Base-by-base conservation (phyloP, 1,140 invertebrate genomes). In the Leptopilina clavipes region DNA sequence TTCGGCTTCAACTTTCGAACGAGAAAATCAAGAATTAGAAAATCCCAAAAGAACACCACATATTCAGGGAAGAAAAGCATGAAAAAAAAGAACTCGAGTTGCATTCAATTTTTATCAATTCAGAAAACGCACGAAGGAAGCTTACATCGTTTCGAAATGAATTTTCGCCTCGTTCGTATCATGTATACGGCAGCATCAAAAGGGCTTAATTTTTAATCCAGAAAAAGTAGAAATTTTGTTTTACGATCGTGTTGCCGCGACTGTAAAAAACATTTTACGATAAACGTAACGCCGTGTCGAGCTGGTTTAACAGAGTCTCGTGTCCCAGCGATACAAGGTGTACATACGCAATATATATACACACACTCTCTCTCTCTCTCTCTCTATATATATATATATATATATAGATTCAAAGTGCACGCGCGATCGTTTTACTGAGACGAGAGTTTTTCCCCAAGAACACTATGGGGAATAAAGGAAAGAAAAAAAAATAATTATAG, bases 241-340 rank as follows among this genome's bases (percentile, higher is more conserved):
- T 71, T 76, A 45, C 48, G n/a, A 43, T 37, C 25, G 59, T 71
- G 72, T 8, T 70, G 71, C 73, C 75, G 59, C 43, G 75, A 76
- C 75, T 80, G 80, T 79, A 79, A 81, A 81, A 71, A 43, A 52
- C 56, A 44, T 78, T 81, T 81, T 79, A 81, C 80, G 80, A 79
- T 79, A 78, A 76, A 75, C 75, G 80, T 79, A 79, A 81, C 72
- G 72, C 72, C 18, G 37, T 31, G 12, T 56, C 37, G 48, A 18
- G 72, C 37, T 52, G 43, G 45, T 72, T 72, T 72, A 45, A 44
- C 37, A 72, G 71, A 52, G 48, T 52, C 17, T 52, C 48, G 48
- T 52, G 48, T 52, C 48, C 48, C 17, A n/a, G 48, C 48, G 48
- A 52, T 52, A 52, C 48, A 52, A 52, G 48, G 14, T 52, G 48